A percentile compares a stretch with the other conserved stretches of the same genome.
phyloP scores from a whole-genome alignment of 2,113 vertebrate species.

The Aptenodytes patagonicus region DNA sequence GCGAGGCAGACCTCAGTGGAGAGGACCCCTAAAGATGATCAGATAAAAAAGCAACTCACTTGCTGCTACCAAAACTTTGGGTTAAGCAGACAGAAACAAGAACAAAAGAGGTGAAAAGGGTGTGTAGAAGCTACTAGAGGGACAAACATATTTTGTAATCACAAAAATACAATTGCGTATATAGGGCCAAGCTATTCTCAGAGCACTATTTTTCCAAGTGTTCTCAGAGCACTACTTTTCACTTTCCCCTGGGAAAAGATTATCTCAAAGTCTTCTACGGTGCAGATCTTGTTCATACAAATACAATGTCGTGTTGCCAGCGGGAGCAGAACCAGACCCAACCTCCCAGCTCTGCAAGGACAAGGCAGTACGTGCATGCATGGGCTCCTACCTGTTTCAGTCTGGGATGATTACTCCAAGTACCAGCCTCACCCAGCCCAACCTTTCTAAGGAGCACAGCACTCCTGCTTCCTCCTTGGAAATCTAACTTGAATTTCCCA shows the following conservation, averaged over 20 bases:
- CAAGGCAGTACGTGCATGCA: rapidly evolving
- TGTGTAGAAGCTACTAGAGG: not conserved
- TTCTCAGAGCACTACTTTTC: not conserved
- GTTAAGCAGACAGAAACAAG: not conserved
- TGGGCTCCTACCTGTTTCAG: not conserved
- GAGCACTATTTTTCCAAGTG: not conserved
- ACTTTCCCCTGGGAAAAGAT: not conserved
- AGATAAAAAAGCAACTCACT: not conserved
- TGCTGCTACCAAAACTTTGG: not conserved
- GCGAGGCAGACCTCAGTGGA: not conserved
- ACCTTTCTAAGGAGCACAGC: not conserved
- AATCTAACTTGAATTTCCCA: not conserved
- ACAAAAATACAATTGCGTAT: not conserved
- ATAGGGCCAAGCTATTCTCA: not conserved
- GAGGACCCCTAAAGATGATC: not conserved
- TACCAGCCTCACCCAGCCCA: not conserved
- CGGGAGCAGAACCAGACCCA: not conserved
- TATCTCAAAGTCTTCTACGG: not conserved
- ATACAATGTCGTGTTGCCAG: not conserved
- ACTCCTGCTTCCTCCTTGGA: not conserved
- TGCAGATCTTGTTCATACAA: not conserved
- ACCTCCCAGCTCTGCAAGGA: not conserved
- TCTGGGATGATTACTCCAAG: not conserved
- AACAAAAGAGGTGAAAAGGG: not conserved
- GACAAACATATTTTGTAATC: not conserved